Evolutionary conservation across 2,113 vertebrate species (phyloP), one percentile per base, ranked within the genome.

Genomic region (Eubucco bourcierii): DNA sequence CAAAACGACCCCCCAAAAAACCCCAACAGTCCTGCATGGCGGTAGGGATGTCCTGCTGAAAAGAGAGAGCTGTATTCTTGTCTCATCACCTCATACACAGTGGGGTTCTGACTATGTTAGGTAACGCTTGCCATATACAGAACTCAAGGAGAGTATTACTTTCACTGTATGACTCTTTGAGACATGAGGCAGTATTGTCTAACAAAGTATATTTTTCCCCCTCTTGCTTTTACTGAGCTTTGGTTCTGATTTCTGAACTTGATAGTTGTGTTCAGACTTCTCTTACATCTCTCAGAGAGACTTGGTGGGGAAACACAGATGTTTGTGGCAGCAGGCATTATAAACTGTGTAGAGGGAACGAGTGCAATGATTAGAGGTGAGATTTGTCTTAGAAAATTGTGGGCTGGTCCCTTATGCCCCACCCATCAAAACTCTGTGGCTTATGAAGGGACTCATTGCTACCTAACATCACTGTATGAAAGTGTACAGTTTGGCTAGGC

Each of bases 251-350:
- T 95, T 96, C 95, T 91, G 91, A 94, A 78, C 88, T 85, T 93
- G 93, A 96, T 93, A 96, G 94, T 89, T 97, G 92, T 96, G 94
- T 96, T 97, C 96, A 89, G 92, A 84, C 68, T 96, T 96, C 76
- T 89, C 75, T 91, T 94, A 78, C 27, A 33, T 81, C 65, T 85
- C 74, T 75, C 1, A 7, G 75, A 50, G 11, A 23, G 80, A 53
- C 28, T 0, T 0, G 0, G 33, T n/a, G n/a, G 25, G 21, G 8
- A 52, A 76, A 46, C 50, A 74, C 60, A 90, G 68, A 87, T 77
- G n/a, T 93, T 81, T 79, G 60, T 61, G 86, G 88, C 61, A 95
- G 66, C 53, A 68, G 67, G 68, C 64, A 94, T 39, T 2, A 6
- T 67, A 84, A 93, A 47, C 87, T 37, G 2, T 7, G 11, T 58